phyloP scores from a whole-genome alignment of 2,888 invertebrate species.

The Andricus quercusramuli region DNA sequence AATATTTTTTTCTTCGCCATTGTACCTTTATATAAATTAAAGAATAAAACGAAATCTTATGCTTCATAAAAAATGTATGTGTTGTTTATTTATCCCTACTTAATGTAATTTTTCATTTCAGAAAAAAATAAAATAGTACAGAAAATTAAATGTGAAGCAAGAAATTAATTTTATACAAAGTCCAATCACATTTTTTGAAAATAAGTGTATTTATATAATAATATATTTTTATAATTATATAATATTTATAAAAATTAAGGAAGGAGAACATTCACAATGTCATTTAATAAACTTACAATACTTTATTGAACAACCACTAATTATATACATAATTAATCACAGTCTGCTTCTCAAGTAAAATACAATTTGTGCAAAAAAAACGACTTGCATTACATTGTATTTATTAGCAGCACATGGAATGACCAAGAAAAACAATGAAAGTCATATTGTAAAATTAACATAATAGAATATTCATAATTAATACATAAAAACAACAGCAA shows the following conservation, averaged over 20 bases:
- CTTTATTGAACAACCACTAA: neutral
- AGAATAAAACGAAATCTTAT: neutral
- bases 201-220: neutral
- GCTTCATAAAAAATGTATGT: neutral
- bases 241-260: neutral
- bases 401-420: neutral
- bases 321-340: neutral
- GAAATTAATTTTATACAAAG: neutral
- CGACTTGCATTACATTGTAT: neutral
- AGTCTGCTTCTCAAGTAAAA: neutral
- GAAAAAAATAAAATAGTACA: neutral
- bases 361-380: neutral
- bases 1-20: neutral
- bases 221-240: too few species aligned
- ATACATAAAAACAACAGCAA: neutral
- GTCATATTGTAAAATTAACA: neutral
- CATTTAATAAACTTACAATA: neutral
- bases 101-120: neutral
- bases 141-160: neutral
- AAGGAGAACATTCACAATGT: too few species aligned
- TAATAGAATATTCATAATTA: neutral
- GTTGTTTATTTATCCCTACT: neutral
- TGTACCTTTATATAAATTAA: neutral
- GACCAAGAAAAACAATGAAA: neutral
- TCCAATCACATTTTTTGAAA: neutral